Percentiles rank a stretch among this genome's conserved stretches.
phyloP scores from a whole-genome alignment of 2,113 vertebrate species.

The Catagonus wagneri region DNA sequence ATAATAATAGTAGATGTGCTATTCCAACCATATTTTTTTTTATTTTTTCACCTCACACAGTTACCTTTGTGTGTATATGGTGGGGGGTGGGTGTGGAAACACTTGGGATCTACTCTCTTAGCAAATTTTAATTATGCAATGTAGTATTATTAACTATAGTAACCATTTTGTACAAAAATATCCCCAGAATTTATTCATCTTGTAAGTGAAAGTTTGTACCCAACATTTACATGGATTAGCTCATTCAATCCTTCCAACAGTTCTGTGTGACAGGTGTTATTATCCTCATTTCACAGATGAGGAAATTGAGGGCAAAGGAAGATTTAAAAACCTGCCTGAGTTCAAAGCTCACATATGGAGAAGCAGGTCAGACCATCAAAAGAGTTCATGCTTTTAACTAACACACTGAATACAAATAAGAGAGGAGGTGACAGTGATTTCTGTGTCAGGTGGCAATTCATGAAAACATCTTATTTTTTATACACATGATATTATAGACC shows the following conservation, averaged over 20 bases:
- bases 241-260: neutral
- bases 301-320: neutral
- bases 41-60: neutral
- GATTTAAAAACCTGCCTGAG: neutral
- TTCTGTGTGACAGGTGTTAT: neutral
- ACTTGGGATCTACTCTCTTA: neutral
- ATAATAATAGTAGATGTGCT: neutral
- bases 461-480: neutral
- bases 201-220: neutral
- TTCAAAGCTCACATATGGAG: neutral
- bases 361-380: neutral
- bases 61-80: neutral
- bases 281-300: neutral
- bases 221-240: neutral
- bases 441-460: neutral
- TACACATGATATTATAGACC: neutral
- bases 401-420: neutral
- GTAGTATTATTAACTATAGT: neutral
- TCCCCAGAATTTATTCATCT: neutral
- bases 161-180: neutral
- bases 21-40: neutral
- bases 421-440: neutral
- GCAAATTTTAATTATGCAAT: neutral
- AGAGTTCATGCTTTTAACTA: neutral
- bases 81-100: neutral